Evolutionary conservation across 2,113 vertebrate species (phyloP).

Genomic region (Antidorcas marsupialis): DNA sequence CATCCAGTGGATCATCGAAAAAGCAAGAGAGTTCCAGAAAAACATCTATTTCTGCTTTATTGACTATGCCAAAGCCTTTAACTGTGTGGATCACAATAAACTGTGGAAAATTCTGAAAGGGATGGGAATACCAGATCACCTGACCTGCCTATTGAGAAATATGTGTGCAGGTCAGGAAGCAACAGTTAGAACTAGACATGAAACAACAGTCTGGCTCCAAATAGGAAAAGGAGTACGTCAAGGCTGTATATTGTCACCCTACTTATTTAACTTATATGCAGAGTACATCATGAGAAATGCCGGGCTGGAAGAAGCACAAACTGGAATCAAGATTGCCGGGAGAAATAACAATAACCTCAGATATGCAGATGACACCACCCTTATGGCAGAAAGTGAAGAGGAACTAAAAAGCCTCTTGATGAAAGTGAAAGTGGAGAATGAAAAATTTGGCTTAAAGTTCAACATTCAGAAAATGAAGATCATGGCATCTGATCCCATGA

Average conservation of each 20-base stretch:
- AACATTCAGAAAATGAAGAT: not conserved
- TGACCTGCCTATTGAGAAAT: not conserved
- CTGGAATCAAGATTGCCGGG: rapidly evolving
- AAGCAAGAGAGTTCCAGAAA: no score
- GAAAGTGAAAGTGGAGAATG: not conserved
- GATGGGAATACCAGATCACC: not conserved
- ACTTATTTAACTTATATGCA: not conserved
- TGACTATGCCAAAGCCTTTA: not conserved
- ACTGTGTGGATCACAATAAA: not conserved
- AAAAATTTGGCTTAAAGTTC: not conserved
- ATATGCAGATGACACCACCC: not conserved
- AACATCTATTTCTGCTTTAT: no score
- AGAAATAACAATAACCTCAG: not conserved
- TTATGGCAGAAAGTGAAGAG: not conserved
- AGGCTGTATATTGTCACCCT: not conserved
- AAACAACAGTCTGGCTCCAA: not conserved
- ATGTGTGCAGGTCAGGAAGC: not conserved
- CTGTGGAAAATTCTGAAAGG: not conserved
- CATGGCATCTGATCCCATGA: not conserved
- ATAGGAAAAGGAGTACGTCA: not conserved
- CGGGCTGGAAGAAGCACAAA: no score
- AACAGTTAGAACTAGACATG: not conserved
- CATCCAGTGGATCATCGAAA: no score
- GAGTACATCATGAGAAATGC: not conserved
- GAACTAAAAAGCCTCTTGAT: not conserved